phyloP scores from a whole-genome alignment of 2,113 vertebrate genomes.

The Pao palembangensis region DNA sequence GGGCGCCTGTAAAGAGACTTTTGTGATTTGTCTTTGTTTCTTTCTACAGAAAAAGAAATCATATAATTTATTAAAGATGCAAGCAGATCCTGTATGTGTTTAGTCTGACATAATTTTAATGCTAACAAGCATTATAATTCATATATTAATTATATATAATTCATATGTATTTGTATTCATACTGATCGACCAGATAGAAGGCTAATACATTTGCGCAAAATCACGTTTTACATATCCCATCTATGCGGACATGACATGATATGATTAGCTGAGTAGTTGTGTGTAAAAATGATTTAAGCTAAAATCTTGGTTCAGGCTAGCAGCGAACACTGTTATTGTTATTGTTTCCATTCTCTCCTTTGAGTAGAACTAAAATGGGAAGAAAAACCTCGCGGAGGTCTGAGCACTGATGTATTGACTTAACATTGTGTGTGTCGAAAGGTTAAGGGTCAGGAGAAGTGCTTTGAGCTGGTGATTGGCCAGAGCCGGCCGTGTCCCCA shows the following conservation, averaged over 20 bases:
- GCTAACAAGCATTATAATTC: too few species aligned
- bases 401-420: conserved; percentile 69
- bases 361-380: conserved; percentile 47
- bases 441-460: conserved; percentile 89
- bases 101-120: too few species aligned
- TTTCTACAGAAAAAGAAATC: too few species aligned
- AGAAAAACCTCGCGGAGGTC: conserved; percentile 55
- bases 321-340: conserved; percentile 57
- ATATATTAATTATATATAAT: too few species aligned
- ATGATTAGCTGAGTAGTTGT: conserved; percentile 44
- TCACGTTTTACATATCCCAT: too few species aligned
- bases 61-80: too few species aligned
- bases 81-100: too few species aligned
- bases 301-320: conserved; percentile 46
- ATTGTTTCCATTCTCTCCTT: conserved; percentile 57
- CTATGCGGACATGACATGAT: conserved; percentile 1
- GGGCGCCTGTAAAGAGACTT: too few species aligned
- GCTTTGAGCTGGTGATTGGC: conserved; percentile 88
- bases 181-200: too few species aligned
- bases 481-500: conserved; percentile 88
- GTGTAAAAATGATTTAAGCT: conserved; percentile 36
- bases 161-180: too few species aligned
- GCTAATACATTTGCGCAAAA: too few species aligned
- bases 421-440: conserved; percentile 76
- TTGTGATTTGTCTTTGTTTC: too few species aligned